These are phyloP conservation scores for Hydropsyche tenuis DNA, from an alignment of 1,140 invertebrate genomes.

Conservation along the genomic window DNA sequence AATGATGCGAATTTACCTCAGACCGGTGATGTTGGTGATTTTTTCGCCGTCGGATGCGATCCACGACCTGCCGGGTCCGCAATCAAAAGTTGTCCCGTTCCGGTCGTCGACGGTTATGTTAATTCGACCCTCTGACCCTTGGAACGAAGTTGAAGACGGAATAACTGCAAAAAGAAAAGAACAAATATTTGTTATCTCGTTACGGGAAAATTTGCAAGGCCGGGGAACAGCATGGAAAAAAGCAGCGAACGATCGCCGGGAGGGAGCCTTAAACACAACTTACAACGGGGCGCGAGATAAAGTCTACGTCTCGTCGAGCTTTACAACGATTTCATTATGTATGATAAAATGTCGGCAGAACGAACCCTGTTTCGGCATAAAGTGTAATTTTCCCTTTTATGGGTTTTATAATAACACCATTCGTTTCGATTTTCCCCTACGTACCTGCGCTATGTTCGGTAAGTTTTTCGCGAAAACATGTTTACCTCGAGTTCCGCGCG, in stretches of 20 bases:
- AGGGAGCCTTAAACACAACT: conserved; percentile 10
- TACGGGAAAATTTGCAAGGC: conserved; percentile 35
- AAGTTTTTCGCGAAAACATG: conserved; percentile 32
- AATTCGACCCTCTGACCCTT: conserved; percentile 20
- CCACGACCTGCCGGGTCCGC: conserved; percentile 23
- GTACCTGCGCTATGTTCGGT: not conserved
- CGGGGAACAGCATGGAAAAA: conserved; percentile 29
- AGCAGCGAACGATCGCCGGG: conserved; percentile 23
- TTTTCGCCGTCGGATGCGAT: conserved; percentile 23
- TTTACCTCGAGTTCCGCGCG: conserved; percentile 12
- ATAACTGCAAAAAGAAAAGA: conserved; percentile 10
- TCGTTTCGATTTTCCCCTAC: conserved; percentile 12
- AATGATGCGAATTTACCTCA: conserved; percentile 23
- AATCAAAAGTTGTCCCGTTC: conserved; percentile 23
- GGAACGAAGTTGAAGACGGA: conserved; percentile 15
- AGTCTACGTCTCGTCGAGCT: not conserved
- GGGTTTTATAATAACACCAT: conserved; percentile 23
- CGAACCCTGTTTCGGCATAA: not conserved
- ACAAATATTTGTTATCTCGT: conserved; percentile 30
- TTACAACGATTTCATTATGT: conserved; percentile 9
- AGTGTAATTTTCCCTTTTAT: conserved; percentile 25
- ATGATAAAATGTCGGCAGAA: not conserved
- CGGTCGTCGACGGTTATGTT: conserved; percentile 18
- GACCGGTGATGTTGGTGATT: conserved; percentile 24
- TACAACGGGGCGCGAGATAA: conserved; percentile 3